Conservation (phyloP, 2,888 invertebrate species). For the Choreutis nemorana region DNA sequence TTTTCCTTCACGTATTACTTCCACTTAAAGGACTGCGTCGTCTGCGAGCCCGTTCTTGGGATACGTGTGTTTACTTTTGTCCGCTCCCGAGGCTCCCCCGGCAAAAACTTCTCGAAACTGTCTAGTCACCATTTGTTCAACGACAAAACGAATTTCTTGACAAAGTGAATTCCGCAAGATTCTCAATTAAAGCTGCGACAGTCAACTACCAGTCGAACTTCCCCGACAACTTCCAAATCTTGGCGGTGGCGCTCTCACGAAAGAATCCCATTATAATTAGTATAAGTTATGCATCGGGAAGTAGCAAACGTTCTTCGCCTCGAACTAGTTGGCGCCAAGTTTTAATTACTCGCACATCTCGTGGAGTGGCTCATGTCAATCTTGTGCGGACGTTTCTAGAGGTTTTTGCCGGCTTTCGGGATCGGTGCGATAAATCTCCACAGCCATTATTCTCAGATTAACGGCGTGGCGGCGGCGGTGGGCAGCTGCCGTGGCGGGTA, state of each 20-base stretch:
- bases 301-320: conserved; percentile 21
- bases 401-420: conserved; percentile 21
- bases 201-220: conserved; percentile 39
- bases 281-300: conserved; percentile 58
- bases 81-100: conserved; percentile 12
- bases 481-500: conserved; percentile 13
- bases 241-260: conserved; percentile 38
- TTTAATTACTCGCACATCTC: conserved; percentile 44
- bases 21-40: conserved; percentile 18
- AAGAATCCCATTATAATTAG: conserved; percentile 61
- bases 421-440: conserved; percentile 13
- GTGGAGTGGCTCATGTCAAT: conserved; percentile 31
- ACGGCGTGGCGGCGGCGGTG: conserved; percentile 23
- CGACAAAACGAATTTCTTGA: conserved; percentile 36
- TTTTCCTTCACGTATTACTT: conserved; percentile 22
- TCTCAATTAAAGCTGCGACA: conserved; percentile 61
- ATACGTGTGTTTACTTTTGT: conserved; percentile 7
- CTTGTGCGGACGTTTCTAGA: conserved; percentile 18
- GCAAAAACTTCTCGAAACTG: conserved; percentile 25
- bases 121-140: conserved; percentile 39
- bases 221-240: conserved; percentile 47
- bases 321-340: conserved; percentile 35
- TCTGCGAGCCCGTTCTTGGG: conserved; percentile 3
- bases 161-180: conserved; percentile 56
- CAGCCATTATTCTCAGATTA: conserved; percentile 25